Conservation (phyloP, 1,140 invertebrate species). For the Coenobita brevimanus region DNA sequence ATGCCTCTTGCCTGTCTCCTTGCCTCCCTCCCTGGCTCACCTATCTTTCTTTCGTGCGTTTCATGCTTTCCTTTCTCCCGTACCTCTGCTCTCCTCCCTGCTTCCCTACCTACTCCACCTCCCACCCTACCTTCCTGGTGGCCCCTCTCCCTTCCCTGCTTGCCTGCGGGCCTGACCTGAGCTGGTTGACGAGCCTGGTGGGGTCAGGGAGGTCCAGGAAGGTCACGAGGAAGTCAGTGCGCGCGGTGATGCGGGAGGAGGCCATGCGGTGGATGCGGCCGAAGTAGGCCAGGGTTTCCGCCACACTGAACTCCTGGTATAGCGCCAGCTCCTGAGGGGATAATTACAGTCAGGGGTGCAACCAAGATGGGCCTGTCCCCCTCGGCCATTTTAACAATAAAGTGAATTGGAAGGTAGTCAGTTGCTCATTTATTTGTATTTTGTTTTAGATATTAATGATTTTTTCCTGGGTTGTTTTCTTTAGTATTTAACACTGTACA, state of each 20-base stretch:
- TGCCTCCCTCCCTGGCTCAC: neutral
- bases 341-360: too few species aligned
- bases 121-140: neutral
- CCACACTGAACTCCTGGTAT: slow-evolving; percentile 95
- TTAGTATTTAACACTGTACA: too few species aligned
- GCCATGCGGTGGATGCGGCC: slow-evolving; percentile 96
- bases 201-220: slow-evolving; percentile 91
- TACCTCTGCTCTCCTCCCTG: too few species aligned
- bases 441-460: too few species aligned
- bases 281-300: slow-evolving; percentile 96
- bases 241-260: slow-evolving; percentile 83
- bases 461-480: too few species aligned
- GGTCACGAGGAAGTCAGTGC: slow-evolving; percentile 89
- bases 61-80: neutral
- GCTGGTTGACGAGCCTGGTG: slow-evolving; percentile 89
- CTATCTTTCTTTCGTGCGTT: neutral
- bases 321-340: slow-evolving; percentile 86
- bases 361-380: too few species aligned
- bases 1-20: neutral
- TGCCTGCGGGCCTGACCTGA: slow-evolving; percentile 72
- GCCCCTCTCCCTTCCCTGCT: neutral
- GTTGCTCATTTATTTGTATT: too few species aligned
- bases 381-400: too few species aligned
- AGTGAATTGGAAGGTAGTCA: too few species aligned
- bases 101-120: too few species aligned